phyloP scores from a whole-genome alignment of 2,797 vertebrate genomes.

The Gephyroberyx darwinii region DNA sequence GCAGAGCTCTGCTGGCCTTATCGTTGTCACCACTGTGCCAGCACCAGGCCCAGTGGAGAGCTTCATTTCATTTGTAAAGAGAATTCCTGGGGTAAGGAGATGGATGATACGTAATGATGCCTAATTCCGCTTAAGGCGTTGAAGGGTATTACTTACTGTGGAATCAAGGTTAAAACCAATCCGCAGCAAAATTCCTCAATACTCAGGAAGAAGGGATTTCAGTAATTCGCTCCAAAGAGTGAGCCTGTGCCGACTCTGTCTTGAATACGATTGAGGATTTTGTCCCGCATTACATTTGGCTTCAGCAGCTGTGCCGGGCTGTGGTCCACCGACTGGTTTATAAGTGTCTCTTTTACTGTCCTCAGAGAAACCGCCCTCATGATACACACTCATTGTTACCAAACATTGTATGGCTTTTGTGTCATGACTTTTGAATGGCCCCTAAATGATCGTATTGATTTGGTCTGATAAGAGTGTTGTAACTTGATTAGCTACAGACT shows the following conservation, averaged over 20 bases:
- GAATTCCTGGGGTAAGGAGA: slow-evolving; percentile 78
- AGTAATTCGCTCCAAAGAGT: slow-evolving; percentile 61
- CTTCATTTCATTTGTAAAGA: slow-evolving; percentile 77
- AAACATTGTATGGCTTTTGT: slow-evolving; percentile 36
- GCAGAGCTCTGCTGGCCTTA: slow-evolving; percentile 68
- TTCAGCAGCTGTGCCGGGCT: slow-evolving; percentile 39
- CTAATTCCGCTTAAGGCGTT: slow-evolving; percentile 82
- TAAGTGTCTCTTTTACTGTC: slow-evolving; percentile 22
- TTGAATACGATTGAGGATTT: slow-evolving; percentile 62
- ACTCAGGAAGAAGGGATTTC: slow-evolving; percentile 69
- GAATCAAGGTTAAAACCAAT: slow-evolving; percentile 83
- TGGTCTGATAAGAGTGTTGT: slow-evolving; percentile 55
- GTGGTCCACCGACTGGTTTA: slow-evolving; percentile 40
- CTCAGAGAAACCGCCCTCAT: slow-evolving; percentile 9
- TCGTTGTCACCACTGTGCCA: slow-evolving; percentile 68
- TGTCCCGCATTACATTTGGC: slow-evolving; percentile 55
- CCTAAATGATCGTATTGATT: slow-evolving; percentile 51
- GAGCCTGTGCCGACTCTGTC: slow-evolving; percentile 46
- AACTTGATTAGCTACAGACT: slow-evolving; percentile 53
- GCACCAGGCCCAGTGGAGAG: slow-evolving; percentile 55
- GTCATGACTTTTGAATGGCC: slow-evolving; percentile 46
- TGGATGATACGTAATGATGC: slow-evolving; percentile 80
- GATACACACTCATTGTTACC: slow-evolving; percentile 17
- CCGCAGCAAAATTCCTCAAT: slow-evolving; percentile 70
- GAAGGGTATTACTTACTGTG: slow-evolving; percentile 81